Percentiles rank a stretch among this genome's conserved stretches.
Conservation (phyloP, 2,113 vertebrate species). For the Oreochromis aureus region DNA sequence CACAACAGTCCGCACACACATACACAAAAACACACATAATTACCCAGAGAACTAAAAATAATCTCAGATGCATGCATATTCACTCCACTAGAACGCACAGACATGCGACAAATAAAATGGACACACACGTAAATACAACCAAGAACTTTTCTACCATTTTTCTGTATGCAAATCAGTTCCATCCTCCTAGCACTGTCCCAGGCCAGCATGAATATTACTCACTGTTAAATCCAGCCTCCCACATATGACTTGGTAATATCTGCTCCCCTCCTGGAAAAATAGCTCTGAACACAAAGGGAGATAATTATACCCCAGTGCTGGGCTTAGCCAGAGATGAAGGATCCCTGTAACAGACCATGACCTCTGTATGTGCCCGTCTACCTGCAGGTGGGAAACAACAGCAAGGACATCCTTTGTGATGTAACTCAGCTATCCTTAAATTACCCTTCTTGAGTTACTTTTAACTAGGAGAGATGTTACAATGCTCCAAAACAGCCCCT, state of each 20-base stretch:
- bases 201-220: conserved; percentile 32
- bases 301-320: conserved; percentile 51
- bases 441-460: conserved; percentile 11
- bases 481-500: not conserved
- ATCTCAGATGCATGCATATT: not conserved
- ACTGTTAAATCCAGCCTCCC: conserved; percentile 51
- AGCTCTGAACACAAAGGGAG: conserved; percentile 57
- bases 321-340: conserved; percentile 53
- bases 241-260: conserved; percentile 70
- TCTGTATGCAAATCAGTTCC: conserved; percentile 39
- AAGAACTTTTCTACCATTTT: not conserved
- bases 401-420: conserved; percentile 42
- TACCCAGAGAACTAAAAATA: not conserved
- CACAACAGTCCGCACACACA: not conserved
- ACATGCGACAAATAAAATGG: not conserved
- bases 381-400: conserved; percentile 43
- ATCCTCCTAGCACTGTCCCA: conserved; percentile 35
- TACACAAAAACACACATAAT: not conserved
- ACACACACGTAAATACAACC: not conserved
- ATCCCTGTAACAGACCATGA: conserved; percentile 34
- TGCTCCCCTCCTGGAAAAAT: conserved; percentile 47
- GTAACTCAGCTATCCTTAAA: conserved; percentile 24
- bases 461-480: not conserved
- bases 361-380: conserved; percentile 30
- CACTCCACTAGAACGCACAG: not conserved